A percentile compares a stretch with the other conserved stretches of the same genome.
phyloP scores from a whole-genome alignment of 2,113 vertebrate genomes.

The Nymphicus hollandicus region DNA sequence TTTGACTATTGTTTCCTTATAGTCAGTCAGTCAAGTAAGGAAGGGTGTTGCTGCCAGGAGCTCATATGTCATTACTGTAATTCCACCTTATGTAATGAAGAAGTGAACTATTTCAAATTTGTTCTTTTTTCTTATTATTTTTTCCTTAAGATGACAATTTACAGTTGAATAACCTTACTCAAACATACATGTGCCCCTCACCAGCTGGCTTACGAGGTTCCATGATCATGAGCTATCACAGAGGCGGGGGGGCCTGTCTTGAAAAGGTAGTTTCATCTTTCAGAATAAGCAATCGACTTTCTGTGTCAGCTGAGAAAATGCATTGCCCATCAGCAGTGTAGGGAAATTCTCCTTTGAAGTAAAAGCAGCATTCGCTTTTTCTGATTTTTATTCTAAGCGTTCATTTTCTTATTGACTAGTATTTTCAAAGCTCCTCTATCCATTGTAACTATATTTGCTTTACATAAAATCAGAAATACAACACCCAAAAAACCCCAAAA shows the following conservation, averaged over 20 bases:
- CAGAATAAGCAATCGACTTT: background rate
- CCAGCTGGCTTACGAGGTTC: background rate
- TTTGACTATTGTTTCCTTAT: background rate
- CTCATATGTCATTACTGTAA: background rate
- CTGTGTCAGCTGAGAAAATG: background rate
- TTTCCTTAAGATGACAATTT: background rate
- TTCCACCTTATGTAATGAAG: background rate
- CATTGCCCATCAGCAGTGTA: background rate
- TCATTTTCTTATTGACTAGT: background rate
- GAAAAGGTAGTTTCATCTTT: background rate
- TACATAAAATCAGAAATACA: background rate
- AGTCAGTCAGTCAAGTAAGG: background rate
- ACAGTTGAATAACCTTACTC: background rate
- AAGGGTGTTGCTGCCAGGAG: background rate
- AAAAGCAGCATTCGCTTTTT: background rate
- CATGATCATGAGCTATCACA: background rate
- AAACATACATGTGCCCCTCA: rapidly evolving
- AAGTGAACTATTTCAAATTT: background rate
- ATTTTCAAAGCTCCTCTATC: background rate
- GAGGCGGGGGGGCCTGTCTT: background rate
- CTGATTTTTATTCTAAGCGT: background rate
- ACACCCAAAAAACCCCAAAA: background rate
- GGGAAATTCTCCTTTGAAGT: background rate
- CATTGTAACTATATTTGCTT: background rate
- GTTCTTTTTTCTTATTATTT: background rate